phyloP scores from a whole-genome alignment of 2,797 vertebrate species.

The Takifugu ocellatus region DNA sequence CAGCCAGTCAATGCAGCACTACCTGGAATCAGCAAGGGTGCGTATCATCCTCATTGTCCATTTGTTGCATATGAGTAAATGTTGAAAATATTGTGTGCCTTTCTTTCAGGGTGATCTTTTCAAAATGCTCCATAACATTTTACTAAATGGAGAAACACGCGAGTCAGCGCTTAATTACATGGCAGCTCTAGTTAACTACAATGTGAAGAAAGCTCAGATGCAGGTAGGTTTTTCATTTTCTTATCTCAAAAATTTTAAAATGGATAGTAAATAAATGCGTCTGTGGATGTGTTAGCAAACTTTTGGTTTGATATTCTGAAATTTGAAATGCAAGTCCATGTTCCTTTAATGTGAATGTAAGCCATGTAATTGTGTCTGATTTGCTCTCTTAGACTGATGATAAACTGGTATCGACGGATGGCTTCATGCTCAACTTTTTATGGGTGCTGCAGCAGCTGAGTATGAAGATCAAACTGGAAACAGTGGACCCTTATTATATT shows the following conservation, averaged over 20 bases:
- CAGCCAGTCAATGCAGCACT: conserved; percentile 96
- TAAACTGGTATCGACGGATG: conserved; percentile 94
- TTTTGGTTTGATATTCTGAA: not conserved
- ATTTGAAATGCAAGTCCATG: not conserved
- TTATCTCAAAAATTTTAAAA: not conserved
- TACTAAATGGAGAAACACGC: conserved; percentile 94
- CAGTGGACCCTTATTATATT: conserved; percentile 94
- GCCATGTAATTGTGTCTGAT: not conserved
- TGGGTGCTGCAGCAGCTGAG: conserved; percentile 98
- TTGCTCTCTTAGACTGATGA: conserved; percentile 85
- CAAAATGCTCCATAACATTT: conserved; percentile 92
- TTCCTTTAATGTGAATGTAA: not conserved
- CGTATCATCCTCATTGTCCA: not conserved
- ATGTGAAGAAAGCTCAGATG: conserved; percentile 98
- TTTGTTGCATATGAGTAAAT: not conserved
- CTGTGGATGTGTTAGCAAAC: not conserved
- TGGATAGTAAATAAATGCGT: not conserved
- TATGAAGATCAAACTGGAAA: conserved; percentile 97
- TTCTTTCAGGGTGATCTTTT: conserved; percentile 89
- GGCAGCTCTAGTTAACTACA: conserved; percentile 93
- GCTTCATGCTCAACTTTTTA: conserved; percentile 98
- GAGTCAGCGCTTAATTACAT: conserved; percentile 94
- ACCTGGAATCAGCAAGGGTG: conserved; percentile 93
- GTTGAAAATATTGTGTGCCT: conserved; percentile 4
- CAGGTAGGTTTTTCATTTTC: conserved; percentile 76